Evolutionary conservation across 2,113 vertebrate species (phyloP).

Genomic region (Zeus faber): DNA sequence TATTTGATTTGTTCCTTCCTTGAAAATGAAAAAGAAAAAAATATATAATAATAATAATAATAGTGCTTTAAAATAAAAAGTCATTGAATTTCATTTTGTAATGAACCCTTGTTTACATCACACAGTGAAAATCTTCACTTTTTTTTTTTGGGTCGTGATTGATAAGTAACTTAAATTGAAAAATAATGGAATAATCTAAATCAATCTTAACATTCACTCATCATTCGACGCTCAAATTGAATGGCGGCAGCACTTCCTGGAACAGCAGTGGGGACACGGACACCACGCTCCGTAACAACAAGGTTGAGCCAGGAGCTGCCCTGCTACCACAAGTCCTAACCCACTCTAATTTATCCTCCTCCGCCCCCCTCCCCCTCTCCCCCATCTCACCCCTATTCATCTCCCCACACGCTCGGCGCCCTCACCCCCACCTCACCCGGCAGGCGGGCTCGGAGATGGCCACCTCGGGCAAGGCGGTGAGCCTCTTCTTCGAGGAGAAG

Average conservation of each 20-base stretch:
- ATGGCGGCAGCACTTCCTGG: slow-evolving; percentile 42
- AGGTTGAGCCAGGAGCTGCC: slow-evolving; percentile 77
- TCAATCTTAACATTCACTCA: too few species aligned
- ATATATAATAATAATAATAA: too few species aligned
- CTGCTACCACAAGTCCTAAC: slow-evolving; percentile 58
- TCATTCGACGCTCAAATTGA: too few species aligned
- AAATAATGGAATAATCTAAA: too few species aligned
- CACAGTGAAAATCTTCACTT: too few species aligned
- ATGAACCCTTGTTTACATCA: too few species aligned
- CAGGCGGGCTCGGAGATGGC: slow-evolving; percentile 98
- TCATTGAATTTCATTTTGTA: too few species aligned
- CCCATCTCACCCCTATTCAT: slow-evolving; percentile 27
- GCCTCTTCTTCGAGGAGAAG: slow-evolving; percentile 94
- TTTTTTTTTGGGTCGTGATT: neutral
- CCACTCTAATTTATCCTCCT: slow-evolving; percentile 67
- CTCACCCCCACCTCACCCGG: slow-evolving; percentile 7
- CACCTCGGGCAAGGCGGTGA: slow-evolving; percentile 91
- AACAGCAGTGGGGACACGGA: slow-evolving; percentile 59
- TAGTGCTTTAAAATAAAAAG: too few species aligned
- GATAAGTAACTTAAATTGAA: too few species aligned
- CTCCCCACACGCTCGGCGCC: slow-evolving; percentile 19
- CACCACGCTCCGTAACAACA: slow-evolving; percentile 78
- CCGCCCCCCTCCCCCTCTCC: slow-evolving; percentile 25
- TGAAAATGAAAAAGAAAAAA: too few species aligned
- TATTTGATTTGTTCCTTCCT: neutral